Evolutionary conservation across 2,888 invertebrate species (phyloP).

Genomic region (Lasioglossum malachurum): DNA sequence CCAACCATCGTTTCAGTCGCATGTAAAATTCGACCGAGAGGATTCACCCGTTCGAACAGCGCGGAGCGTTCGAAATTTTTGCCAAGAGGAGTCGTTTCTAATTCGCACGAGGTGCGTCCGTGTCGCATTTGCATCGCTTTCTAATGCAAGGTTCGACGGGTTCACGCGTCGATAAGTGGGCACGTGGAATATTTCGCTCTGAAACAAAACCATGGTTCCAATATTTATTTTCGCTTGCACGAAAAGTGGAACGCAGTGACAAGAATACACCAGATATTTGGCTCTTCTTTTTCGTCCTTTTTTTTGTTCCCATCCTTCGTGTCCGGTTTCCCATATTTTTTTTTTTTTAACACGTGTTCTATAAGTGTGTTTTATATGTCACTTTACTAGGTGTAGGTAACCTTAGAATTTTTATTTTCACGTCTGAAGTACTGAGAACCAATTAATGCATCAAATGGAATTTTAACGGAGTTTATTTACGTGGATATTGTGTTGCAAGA

Average conservation of each 20-base stretch:
- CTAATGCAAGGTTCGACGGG: not conserved
- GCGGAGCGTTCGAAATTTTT: constrained; percentile 15
- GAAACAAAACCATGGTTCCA: constrained; percentile 1
- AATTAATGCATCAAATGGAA: not conserved
- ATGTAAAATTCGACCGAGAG: constrained; percentile 20
- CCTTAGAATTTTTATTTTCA: not conserved
- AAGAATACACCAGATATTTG: not conserved
- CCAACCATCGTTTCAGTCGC: constrained; percentile 7
- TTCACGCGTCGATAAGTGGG: not conserved
- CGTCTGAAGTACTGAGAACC: not conserved
- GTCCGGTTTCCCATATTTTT: not conserved
- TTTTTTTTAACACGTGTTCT: too few species aligned
- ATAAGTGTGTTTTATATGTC: not conserved
- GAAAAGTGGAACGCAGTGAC: not conserved
- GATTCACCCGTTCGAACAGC: constrained; percentile 1
- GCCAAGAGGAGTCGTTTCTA: constrained; percentile 17
- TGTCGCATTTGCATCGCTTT: constrained; percentile 18
- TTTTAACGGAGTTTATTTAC: too few species aligned
- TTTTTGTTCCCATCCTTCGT: not conserved
- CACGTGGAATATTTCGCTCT: not conserved
- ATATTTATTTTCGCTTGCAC: not conserved
- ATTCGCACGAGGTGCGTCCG: constrained; percentile 18
- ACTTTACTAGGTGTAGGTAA: not conserved
- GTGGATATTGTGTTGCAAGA: too few species aligned
- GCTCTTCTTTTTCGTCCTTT: not conserved